Base-by-base conservation (phyloP, 2,888 invertebrate species). In the Phortica magna region DNA sequence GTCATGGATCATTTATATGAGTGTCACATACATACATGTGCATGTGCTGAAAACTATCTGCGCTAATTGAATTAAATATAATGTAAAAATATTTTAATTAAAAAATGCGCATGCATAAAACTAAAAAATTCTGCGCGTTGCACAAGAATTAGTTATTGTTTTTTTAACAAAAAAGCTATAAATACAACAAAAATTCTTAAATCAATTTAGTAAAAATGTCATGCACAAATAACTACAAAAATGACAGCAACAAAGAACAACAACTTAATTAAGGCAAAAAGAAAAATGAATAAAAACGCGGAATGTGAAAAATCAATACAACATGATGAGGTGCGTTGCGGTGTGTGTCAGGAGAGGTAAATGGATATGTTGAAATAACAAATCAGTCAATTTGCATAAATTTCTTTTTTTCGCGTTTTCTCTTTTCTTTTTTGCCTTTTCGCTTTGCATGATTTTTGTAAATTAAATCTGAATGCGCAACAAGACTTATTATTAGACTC, bases 401-500 rank as follows among this genome's bases (percentile, higher is more conserved):
- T 5, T 22, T 61, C n/a, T n/a, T 61, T 61, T 61, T 14, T 22
- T 68, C 1, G 48, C 48, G 48, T 48, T 48, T 14, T 9, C 10
- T 14, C 5, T 12, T 48, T 48, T 48, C 48, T 48, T 48, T 48
- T 48, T 48, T 9, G 9, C 10, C 48, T 48, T 19, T 68, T 43
- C 31, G 70, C 53, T 31, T 71, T 53, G 68, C 77, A 74, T 76
- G 76, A 75, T 77, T 77, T 72, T 65, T 72, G 74, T 77, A 76
- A 79, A 79, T 79, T 79, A 74, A 79, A 79, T 77, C 67, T 74
- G 71, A 79, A 31, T 42, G 31, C 31, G 55, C 55, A 74, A 48
- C 42, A 53, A 61, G 14, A 55, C 31, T 42, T 64, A 61, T 73
- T 61, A 64, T 42, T 19, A 55, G 12, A 42, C 10, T 73, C 17